These are phyloP conservation scores for Percopsis transmontana DNA, from an alignment of 2,113 vertebrate species.

Conservation along the genomic window DNA sequence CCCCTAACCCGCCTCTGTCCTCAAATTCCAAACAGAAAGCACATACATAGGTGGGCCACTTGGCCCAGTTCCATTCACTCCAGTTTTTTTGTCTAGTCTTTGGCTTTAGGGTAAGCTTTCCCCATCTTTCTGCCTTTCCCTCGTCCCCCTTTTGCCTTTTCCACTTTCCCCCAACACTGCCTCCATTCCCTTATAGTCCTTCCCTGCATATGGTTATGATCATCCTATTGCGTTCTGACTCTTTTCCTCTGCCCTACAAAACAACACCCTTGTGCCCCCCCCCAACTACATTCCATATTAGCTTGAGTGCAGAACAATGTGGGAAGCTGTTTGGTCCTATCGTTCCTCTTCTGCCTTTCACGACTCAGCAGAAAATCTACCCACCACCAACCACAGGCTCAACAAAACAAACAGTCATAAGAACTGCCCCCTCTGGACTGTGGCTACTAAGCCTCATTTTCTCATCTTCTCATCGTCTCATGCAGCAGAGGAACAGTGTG, in stretches of 20 bases:
- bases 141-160: conserved; percentile 19
- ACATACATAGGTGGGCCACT: conserved; percentile 27
- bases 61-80: conserved; percentile 16
- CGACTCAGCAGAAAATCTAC: conserved; percentile 69
- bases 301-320: conserved; percentile 53
- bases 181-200: conserved; percentile 47
- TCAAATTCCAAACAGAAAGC: conserved; percentile 46
- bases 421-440: conserved; percentile 37
- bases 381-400: conserved; percentile 48
- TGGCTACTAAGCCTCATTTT: conserved; percentile 25
- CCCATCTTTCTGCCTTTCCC: conserved; percentile 14
- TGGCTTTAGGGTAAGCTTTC: conserved; percentile 2
- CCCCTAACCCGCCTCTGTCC: conserved; percentile 29
- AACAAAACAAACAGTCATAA: conserved; percentile 58
- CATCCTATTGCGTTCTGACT: conserved; percentile 61
- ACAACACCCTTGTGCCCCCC: conserved; percentile 55
- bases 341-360: conserved; percentile 57
- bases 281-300: conserved; percentile 64
- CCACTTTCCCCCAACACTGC: conserved; percentile 32
- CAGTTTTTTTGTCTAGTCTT: not conserved
- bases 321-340: conserved; percentile 58
- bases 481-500: not conserved
- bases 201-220: conserved; percentile 80
- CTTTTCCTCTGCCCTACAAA: conserved; percentile 65
- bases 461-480: conserved; percentile 16